phyloP scores from a whole-genome alignment of 2,888 invertebrate genomes.

The Metopia argyrocephala region DNA sequence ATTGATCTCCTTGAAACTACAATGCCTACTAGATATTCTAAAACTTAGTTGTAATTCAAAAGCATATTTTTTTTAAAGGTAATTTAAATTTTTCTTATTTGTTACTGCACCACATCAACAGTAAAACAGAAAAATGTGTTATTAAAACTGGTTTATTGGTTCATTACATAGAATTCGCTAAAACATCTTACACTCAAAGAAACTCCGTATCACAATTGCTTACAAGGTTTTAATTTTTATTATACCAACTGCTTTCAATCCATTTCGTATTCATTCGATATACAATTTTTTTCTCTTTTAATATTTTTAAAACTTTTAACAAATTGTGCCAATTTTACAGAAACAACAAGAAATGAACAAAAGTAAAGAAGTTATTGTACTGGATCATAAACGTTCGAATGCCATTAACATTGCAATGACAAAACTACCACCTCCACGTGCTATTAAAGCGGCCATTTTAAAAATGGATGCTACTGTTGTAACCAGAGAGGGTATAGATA shows the following conservation, averaged over 20 bases:
- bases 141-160: no score
- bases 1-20: no score
- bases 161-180: no score
- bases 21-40: no score
- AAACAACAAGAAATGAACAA: constrained; percentile 91
- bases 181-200: constrained; percentile 6
- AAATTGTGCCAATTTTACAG: constrained; percentile 77
- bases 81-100: no score
- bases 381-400: constrained; percentile 98
- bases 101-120: no score
- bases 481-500: constrained; percentile 98
- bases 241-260: constrained; percentile 11
- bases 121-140: no score
- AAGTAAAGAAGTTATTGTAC: constrained; percentile 94
- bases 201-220: constrained; percentile 14
- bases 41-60: no score
- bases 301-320: background rate
- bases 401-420: constrained; percentile 99
- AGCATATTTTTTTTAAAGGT: no score
- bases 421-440: constrained; percentile 96
- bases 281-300: background rate
- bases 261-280: constrained; percentile 19
- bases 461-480: constrained; percentile 99
- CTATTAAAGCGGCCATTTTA: constrained; percentile 98
- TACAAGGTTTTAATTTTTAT: constrained; percentile 22